Evolutionary conservation across 2,113 vertebrate species (phyloP).

Genomic region (Oryzias melastigma): DNA sequence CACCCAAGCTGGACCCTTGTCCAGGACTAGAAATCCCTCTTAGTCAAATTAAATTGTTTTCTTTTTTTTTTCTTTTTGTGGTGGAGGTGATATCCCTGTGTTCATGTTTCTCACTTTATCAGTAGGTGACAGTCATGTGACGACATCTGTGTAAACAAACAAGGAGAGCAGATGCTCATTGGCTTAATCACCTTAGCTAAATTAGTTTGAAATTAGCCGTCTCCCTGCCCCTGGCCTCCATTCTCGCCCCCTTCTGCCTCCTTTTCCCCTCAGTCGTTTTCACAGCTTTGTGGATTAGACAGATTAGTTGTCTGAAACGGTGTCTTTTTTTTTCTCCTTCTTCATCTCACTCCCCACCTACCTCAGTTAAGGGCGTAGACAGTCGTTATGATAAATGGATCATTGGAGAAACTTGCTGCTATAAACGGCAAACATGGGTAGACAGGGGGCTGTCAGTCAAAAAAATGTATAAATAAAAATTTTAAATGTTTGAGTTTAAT

Average conservation of each 20-base stretch:
- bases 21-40: too few relatives aligned
- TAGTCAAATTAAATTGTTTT: too few relatives aligned
- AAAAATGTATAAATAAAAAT: too few relatives aligned
- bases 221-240: slow-evolving; percentile 30
- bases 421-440: too few relatives aligned
- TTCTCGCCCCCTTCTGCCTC: slow-evolving; percentile 37
- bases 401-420: too few relatives aligned
- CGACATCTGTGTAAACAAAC: slow-evolving; percentile 25
- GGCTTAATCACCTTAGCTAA: slow-evolving; percentile 71
- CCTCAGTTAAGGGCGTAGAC: not conserved
- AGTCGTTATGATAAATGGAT: too few relatives aligned
- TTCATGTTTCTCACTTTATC: too few relatives aligned
- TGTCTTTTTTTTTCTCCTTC: slow-evolving; percentile 52
- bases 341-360: slow-evolving; percentile 1
- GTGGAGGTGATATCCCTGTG: too few relatives aligned
- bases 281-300: slow-evolving; percentile 74
- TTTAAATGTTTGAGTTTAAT: too few relatives aligned
- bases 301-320: slow-evolving; percentile 73
- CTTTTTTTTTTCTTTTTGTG: too few relatives aligned
- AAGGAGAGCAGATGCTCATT: slow-evolving; percentile 44
- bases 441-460: too few relatives aligned
- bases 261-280: slow-evolving; percentile 43
- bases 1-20: too few relatives aligned
- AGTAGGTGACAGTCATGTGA: not conserved
- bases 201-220: slow-evolving; percentile 72